Evolutionary conservation across 1,140 invertebrate genomes (phyloP).

Genomic region (Drosophila kikkawai): DNA sequence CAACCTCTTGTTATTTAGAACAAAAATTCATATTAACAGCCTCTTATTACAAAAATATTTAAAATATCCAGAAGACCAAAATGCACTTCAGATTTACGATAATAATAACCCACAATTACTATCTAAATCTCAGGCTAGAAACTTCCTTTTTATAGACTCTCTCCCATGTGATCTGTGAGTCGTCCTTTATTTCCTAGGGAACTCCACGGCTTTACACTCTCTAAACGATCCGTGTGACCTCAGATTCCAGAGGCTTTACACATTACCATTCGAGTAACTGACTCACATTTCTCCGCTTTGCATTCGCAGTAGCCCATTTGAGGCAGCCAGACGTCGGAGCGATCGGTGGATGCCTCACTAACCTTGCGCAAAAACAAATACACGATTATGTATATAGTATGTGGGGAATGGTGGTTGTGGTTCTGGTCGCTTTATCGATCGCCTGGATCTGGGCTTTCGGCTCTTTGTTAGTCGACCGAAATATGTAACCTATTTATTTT

Average conservation of each 20-base stretch:
- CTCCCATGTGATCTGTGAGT: neutral
- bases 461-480: slow-evolving; percentile 44
- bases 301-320: slow-evolving; percentile 32
- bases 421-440: slow-evolving; percentile 21
- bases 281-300: slow-evolving; percentile 62
- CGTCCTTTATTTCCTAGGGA: neutral
- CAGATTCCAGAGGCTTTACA: slow-evolving; percentile 40
- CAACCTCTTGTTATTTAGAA: neutral
- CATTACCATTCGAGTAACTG: slow-evolving; percentile 41
- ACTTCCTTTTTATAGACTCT: neutral
- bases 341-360: slow-evolving; percentile 38
- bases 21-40: neutral
- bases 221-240: slow-evolving; percentile 20
- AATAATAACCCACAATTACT: neutral
- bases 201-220: neutral
- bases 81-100: neutral
- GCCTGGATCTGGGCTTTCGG: slow-evolving; percentile 38
- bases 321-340: slow-evolving; percentile 24
- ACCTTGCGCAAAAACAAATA: slow-evolving; percentile 59
- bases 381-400: slow-evolving; percentile 4
- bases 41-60: neutral
- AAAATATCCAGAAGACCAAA: too few relatives aligned
- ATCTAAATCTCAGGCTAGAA: neutral
- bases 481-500: slow-evolving; percentile 81
- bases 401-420: slow-evolving; percentile 15